Percentiles rank a stretch among this genome's conserved stretches.
Evolutionary conservation across 30 jellyfish, hydroid and myxozoan species (phyloP).

Genomic region (Clytia hemisphaerica): DNA sequence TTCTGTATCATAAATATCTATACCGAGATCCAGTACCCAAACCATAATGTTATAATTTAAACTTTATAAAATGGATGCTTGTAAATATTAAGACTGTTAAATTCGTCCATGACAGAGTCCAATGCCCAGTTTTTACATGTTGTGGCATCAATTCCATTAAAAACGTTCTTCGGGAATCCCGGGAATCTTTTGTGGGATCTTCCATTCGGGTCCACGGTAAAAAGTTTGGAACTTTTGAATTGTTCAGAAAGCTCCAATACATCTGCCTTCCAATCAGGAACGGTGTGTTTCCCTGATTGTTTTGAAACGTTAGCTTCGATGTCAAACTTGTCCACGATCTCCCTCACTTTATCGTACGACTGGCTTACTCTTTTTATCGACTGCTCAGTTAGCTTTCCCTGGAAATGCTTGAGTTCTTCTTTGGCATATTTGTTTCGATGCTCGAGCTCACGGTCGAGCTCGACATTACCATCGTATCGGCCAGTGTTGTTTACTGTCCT

Average conservation of each 20-base stretch:
- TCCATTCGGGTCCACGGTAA: too few relatives aligned
- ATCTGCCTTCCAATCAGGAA: slow-evolving; percentile 5
- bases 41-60: too few relatives aligned
- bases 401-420: slow-evolving; percentile 10
- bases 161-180: slow-evolving; percentile 20
- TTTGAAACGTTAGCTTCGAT: background rate
- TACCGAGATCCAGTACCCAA: too few relatives aligned
- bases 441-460: too few relatives aligned
- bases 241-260: slow-evolving; percentile 13
- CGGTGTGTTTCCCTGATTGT: slow-evolving; percentile 15
- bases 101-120: too few relatives aligned
- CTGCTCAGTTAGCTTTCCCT: too few relatives aligned
- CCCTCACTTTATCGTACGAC: background rate
- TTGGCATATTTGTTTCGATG: too few relatives aligned
- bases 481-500: slow-evolving; percentile 16
- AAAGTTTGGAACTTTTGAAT: background rate
- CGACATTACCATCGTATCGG: slow-evolving; percentile 14
- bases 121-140: slow-evolving; percentile 17
- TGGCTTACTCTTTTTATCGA: slow-evolving; percentile 21
- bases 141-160: slow-evolving; percentile 25
- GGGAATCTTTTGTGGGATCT: slow-evolving; percentile 27
- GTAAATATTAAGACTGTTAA: too few relatives aligned
- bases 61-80: too few relatives aligned
- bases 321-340: slow-evolving; percentile 10
- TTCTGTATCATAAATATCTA: too few relatives aligned